Conservation (phyloP, 1,140 invertebrate genomes). For the Philopotamus ludificatus region DNA sequence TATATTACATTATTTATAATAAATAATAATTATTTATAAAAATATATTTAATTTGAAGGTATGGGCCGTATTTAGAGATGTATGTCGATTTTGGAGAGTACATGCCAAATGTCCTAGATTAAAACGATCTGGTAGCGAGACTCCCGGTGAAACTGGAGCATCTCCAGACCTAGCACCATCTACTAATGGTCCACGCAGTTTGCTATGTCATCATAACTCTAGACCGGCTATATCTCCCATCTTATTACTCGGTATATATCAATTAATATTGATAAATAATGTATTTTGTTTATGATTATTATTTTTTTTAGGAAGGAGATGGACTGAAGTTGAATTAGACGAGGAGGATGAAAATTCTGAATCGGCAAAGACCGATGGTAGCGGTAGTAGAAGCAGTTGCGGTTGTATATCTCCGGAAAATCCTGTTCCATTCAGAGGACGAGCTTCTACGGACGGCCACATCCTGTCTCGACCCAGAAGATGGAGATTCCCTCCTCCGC, state of each 20-base stretch:
- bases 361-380: slow-evolving; percentile 41
- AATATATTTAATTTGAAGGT: slow-evolving; percentile 52
- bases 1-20: slow-evolving; percentile 8
- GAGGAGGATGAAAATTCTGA: slow-evolving; percentile 47
- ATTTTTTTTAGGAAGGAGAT: slow-evolving; percentile 45
- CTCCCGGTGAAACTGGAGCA: slow-evolving; percentile 27
- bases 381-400: slow-evolving; percentile 32
- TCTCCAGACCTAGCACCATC: slow-evolving; percentile 45
- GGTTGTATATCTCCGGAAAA: slow-evolving; percentile 43
- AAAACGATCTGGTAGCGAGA: slow-evolving; percentile 59
- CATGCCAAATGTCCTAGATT: slow-evolving; percentile 64
- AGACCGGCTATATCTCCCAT: slow-evolving; percentile 37
- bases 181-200: slow-evolving; percentile 35
- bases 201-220: slow-evolving; percentile 13
- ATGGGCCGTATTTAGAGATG: slow-evolving; percentile 65
- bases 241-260: slow-evolving; percentile 33
- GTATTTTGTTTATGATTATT: not conserved
- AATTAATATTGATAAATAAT: not conserved
- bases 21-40: not conserved
- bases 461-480: slow-evolving; percentile 53
- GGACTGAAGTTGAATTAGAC: slow-evolving; percentile 52
- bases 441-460: slow-evolving; percentile 65
- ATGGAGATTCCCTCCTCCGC: slow-evolving; percentile 55
- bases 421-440: slow-evolving; percentile 59
- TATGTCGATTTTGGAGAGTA: slow-evolving; percentile 67